phyloP scores from a whole-genome alignment of 1,140 invertebrate genomes.

The Drosophila elegans region DNA sequence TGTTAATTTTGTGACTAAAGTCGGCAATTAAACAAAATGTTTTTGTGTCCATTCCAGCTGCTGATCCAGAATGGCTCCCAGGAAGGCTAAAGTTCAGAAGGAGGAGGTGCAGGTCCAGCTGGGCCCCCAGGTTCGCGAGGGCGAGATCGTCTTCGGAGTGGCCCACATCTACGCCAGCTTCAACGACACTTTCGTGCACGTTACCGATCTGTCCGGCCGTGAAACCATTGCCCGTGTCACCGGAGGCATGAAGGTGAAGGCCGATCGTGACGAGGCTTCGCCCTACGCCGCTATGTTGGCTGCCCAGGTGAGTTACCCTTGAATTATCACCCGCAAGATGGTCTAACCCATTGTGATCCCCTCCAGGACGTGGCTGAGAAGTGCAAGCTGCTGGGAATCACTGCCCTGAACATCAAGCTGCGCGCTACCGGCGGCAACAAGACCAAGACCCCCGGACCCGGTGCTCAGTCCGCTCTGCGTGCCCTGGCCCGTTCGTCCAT shows the following conservation, averaged over 20 bases:
- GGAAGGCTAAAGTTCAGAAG: slow-evolving; percentile 98
- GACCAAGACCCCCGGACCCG: slow-evolving; percentile 98
- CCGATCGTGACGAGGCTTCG: slow-evolving; percentile 99
- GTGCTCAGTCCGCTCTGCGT: slow-evolving; percentile 98
- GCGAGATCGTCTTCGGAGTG: slow-evolving; percentile 99
- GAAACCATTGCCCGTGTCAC: slow-evolving; percentile 99
- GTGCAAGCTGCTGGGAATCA: slow-evolving; percentile 98
- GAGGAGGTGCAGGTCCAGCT: slow-evolving; percentile 98
- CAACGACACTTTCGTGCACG: slow-evolving; percentile 99
- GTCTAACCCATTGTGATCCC: slow-evolving; percentile 26
- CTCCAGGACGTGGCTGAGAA: slow-evolving; percentile 98
- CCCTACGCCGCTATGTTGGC: slow-evolving; percentile 99
- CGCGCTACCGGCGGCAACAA: slow-evolving; percentile 99
- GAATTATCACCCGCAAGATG: slow-evolving; percentile 90
- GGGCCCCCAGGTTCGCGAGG: slow-evolving; percentile 98
- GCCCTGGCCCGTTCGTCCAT: slow-evolving; percentile 99
- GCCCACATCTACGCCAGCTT: slow-evolving; percentile 99
- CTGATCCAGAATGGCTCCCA: slow-evolving; percentile 93
- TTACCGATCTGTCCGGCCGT: slow-evolving; percentile 99
- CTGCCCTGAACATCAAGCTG: slow-evolving; percentile 98
- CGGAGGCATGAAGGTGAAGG: slow-evolving; percentile 99
- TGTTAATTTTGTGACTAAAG: slow-evolving; percentile 26
- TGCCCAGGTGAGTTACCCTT: slow-evolving; percentile 92
- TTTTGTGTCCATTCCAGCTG: slow-evolving; percentile 48
- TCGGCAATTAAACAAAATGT: slow-evolving; percentile 14